phyloP scores from a whole-genome alignment of 1,140 invertebrate species.

The Trigoniulus corallinus region DNA sequence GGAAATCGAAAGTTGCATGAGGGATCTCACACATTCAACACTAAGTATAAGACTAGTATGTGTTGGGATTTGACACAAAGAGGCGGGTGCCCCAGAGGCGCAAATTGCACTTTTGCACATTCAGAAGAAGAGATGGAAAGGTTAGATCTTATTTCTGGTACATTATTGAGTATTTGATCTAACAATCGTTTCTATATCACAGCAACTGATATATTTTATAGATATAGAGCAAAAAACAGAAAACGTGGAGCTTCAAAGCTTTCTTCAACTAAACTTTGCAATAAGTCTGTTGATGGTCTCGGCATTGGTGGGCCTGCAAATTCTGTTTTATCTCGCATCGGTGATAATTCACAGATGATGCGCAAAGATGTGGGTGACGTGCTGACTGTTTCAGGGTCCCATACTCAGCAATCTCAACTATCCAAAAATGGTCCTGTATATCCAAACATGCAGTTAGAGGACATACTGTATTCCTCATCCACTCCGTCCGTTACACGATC shows the following conservation, averaged over 20 bases:
- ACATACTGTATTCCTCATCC: conserved; percentile 4
- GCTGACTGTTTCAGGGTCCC: no score
- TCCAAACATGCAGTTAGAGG: conserved; percentile 4
- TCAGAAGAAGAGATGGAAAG: conserved; percentile 77
- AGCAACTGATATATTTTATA: background rate
- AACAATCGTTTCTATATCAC: background rate
- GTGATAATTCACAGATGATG: background rate
- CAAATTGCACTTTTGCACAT: conserved; percentile 80
- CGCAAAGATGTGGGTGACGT: background rate
- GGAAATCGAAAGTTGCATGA: conserved; percentile 20
- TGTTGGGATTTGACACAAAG: conserved; percentile 64
- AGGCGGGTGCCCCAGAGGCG: conserved; percentile 64
- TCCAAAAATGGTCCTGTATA: conserved; percentile 4
- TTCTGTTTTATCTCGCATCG: background rate
- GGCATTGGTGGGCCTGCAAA: background rate
- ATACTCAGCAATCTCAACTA: conserved; percentile 1
- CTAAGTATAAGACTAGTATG: conserved; percentile 80
- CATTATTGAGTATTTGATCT: background rate
- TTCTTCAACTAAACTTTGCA: no score
- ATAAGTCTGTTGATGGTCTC: no score
- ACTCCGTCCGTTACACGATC: conserved; percentile 2
- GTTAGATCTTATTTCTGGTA: conserved; percentile 27
- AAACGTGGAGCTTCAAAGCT: background rate
- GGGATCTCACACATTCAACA: conserved; percentile 40
- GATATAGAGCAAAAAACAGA: conserved; percentile 13